These are phyloP conservation scores for Parasteatoda tepidariorum DNA, from an alignment of 1,140 invertebrate genomes.

Conservation along the genomic window DNA sequence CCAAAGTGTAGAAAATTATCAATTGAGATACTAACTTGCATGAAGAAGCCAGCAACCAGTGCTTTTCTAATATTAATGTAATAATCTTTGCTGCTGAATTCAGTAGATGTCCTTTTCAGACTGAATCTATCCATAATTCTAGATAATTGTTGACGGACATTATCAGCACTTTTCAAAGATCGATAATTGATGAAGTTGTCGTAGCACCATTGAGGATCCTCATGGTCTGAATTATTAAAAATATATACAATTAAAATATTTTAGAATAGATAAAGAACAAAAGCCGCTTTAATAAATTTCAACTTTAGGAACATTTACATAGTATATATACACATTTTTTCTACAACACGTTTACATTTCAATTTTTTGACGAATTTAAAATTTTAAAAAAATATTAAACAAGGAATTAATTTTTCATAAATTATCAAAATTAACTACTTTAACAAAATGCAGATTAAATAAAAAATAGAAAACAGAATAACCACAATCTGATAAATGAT, in stretches of 20 bases:
- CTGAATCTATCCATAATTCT: constrained; percentile 93
- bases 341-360: background rate
- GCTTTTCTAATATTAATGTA: constrained; percentile 99
- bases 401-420: no score
- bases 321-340: constrained; percentile 58
- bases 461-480: no score
- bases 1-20: no score
- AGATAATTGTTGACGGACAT: constrained; percentile 84
- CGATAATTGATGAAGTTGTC: constrained; percentile 99
- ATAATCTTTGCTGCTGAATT: constrained; percentile 98
- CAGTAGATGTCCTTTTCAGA: constrained; percentile 93
- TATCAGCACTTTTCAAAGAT: constrained; percentile 93
- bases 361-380: background rate
- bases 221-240: constrained; percentile 71
- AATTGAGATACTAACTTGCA: no score
- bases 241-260: background rate
- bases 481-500: no score
- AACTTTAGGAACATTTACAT: background rate
- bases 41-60: constrained; percentile 97
- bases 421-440: no score
- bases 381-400: no score
- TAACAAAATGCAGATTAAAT: no score
- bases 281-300: background rate
- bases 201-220: constrained; percentile 98
- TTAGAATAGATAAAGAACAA: background rate